phyloP scores from a whole-genome alignment of 2,113 vertebrate species.

The Delphinapterus leucas region DNA sequence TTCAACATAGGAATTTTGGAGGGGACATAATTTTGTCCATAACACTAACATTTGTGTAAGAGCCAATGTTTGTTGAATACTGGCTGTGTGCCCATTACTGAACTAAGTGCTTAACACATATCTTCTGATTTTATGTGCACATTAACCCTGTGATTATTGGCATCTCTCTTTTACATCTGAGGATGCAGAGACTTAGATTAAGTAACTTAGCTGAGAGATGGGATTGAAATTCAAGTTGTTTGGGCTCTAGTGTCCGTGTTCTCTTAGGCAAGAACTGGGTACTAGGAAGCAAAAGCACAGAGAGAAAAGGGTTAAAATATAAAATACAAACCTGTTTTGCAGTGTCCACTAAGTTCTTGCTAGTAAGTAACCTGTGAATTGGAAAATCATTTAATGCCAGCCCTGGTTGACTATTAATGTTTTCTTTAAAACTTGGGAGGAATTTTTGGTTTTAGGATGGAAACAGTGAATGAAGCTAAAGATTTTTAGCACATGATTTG shows the following conservation, averaged over 20 bases:
- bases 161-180: background rate
- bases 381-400: slow-evolving; percentile 5
- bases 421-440: background rate
- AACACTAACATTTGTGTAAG: background rate
- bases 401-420: background rate
- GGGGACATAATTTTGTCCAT: background rate
- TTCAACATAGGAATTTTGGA: background rate
- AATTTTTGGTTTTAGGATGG: background rate
- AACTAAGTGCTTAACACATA: background rate
- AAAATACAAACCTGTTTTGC: background rate
- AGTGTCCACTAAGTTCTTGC: background rate
- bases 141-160: background rate
- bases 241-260: background rate
- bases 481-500: background rate
- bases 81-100: background rate
- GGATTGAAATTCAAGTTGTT: background rate
- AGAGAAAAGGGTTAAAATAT: background rate
- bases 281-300: background rate
- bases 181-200: background rate
- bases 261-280: background rate
- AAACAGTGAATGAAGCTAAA: background rate
- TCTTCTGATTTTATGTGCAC: background rate
- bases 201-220: background rate
- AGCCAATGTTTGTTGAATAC: background rate
- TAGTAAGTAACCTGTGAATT: background rate